These are phyloP conservation scores for Orycteropus afer DNA, from an alignment of 2,113 vertebrate species.

Conservation along the genomic window DNA sequence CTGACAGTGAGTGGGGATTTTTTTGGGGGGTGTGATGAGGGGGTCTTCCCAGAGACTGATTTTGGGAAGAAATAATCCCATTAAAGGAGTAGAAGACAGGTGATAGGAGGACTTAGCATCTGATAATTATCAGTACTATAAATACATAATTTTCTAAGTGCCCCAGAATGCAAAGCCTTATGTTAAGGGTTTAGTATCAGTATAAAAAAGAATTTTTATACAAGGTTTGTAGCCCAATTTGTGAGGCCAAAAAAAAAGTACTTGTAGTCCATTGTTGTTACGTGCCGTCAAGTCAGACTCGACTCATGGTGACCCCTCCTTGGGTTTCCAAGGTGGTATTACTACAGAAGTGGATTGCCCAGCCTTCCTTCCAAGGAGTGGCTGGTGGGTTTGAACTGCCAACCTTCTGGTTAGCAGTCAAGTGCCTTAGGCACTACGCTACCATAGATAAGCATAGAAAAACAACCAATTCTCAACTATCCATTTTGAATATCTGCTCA, in stretches of 20 bases:
- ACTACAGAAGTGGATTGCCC: too few relatives aligned
- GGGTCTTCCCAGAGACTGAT: not conserved
- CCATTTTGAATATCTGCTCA: not conserved
- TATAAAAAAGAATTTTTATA: not conserved
- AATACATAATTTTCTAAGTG: not conserved
- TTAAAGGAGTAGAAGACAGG: not conserved
- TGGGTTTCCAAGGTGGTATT: too few relatives aligned
- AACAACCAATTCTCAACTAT: not conserved
- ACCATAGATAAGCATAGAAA: not conserved
- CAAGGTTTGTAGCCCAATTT: not conserved
- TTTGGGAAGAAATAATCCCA: not conserved
- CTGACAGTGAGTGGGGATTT: constrained; percentile 89
- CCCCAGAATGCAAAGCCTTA: not conserved
- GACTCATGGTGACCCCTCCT: too few relatives aligned
- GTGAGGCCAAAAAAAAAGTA: not conserved
- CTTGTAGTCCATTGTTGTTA: not conserved
- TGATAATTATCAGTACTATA: not conserved
- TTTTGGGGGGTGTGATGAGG: not conserved
- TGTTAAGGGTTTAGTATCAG: not conserved
- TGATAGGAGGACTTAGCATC: too few relatives aligned
- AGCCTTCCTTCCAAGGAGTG: too few relatives aligned
- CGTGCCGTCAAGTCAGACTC: too few relatives aligned
- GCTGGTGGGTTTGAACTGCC: too few relatives aligned
- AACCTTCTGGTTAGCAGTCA: too few relatives aligned
- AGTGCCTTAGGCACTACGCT: too few relatives aligned